A percentile compares a stretch with the other conserved stretches of the same genome.
These are phyloP conservation scores for Podiceps cristatus DNA, from an alignment of 2,113 vertebrate species.

Conservation along the genomic window DNA sequence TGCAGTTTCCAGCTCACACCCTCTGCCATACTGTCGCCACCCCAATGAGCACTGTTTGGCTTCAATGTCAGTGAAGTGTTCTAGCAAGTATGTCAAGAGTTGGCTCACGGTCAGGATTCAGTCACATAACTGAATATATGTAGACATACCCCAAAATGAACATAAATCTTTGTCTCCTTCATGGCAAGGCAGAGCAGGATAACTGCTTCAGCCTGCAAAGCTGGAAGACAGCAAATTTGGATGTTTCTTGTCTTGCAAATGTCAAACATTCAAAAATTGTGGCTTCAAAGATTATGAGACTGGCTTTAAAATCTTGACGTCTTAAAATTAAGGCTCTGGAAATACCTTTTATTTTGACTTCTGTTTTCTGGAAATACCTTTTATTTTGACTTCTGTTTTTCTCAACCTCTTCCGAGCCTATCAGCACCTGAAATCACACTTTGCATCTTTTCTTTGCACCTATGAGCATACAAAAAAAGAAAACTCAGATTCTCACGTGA, in stretches of 20 bases:
- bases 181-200: not conserved
- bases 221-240: not conserved
- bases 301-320: not conserved
- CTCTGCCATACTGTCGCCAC: not conserved
- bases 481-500: not conserved
- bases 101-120: conserved; percentile 3
- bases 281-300: not conserved
- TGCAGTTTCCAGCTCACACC: not conserved
- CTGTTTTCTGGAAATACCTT: not conserved
- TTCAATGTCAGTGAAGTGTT: not conserved
- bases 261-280: not conserved
- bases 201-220: not conserved
- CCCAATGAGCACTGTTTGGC: not conserved
- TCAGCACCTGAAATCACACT: not conserved
- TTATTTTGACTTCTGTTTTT: not conserved
- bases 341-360: not conserved
- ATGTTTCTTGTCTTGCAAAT: not conserved
- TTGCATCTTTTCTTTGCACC: not conserved
- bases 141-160: not conserved
- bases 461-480: not conserved
- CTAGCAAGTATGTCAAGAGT: not conserved
- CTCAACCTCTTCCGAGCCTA: not conserved
- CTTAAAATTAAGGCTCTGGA: not conserved
- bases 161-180: not conserved
- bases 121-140: not conserved